Evolutionary conservation across 2,113 vertebrate species (phyloP).

Genomic region (Takifugu flavidus): DNA sequence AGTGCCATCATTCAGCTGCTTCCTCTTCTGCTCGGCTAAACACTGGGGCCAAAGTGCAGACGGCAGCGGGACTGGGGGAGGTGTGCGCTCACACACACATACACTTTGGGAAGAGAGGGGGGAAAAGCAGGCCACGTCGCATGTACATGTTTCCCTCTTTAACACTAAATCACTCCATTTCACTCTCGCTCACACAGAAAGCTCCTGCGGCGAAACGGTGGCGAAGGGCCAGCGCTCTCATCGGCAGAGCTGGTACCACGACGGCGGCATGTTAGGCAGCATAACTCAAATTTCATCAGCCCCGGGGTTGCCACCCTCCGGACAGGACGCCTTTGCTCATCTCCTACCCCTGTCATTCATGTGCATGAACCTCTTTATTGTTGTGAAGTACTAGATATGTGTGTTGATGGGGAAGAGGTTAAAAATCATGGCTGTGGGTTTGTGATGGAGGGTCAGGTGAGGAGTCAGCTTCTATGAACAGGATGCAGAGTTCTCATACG

Average conservation of each 20-base stretch:
- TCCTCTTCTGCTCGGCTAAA: constrained; percentile 63
- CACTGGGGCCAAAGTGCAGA: constrained; percentile 61
- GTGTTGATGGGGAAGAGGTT: not conserved
- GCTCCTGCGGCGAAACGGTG: constrained; percentile 43
- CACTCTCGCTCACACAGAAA: constrained; percentile 17
- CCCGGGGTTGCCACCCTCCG: constrained; percentile 50
- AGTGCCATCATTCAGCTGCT: constrained; percentile 68
- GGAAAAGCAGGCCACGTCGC: constrained; percentile 26
- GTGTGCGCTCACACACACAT: constrained; percentile 25
- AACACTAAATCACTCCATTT: constrained; percentile 37
- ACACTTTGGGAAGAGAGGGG: not conserved
- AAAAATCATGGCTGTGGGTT: not conserved
- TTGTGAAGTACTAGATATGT: constrained; percentile 12
- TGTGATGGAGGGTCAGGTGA: not conserved
- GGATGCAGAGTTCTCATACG: not conserved
- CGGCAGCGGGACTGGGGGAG: constrained; percentile 40
- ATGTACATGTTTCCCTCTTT: constrained; percentile 16
- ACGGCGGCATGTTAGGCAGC: constrained; percentile 58
- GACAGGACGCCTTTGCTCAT: not conserved
- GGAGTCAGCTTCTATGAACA: not conserved
- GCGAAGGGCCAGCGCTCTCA: constrained; percentile 43
- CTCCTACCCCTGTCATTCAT: not conserved
- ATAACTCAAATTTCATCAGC: constrained; percentile 68
- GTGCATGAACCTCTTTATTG: constrained; percentile 12
- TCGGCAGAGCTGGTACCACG: constrained; percentile 52